Percentiles rank a stretch among this genome's conserved stretches.
Conservation (phyloP, 2,888 invertebrate genomes). For the Sericinus montela region DNA sequence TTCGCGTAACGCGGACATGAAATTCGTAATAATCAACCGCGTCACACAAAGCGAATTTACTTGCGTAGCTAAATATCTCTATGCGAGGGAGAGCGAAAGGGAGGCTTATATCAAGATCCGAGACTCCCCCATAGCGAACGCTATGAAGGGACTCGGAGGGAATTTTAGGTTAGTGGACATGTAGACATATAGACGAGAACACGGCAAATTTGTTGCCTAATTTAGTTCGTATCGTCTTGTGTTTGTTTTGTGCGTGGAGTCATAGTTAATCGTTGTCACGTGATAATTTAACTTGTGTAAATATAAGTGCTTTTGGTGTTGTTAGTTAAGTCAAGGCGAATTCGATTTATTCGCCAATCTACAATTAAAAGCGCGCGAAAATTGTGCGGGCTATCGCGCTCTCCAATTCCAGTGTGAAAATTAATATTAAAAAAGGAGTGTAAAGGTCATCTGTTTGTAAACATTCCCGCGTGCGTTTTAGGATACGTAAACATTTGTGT, state of each 20-base stretch:
- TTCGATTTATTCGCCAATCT: slow-evolving; percentile 5
- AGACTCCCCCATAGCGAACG: slow-evolving; percentile 67
- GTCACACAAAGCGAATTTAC: slow-evolving; percentile 69
- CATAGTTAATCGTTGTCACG: slow-evolving; percentile 71
- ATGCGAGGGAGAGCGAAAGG: slow-evolving; percentile 69
- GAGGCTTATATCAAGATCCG: slow-evolving; percentile 70
- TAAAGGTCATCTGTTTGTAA: slow-evolving; percentile 66
- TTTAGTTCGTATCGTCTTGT: slow-evolving; percentile 78
- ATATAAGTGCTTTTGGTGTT: slow-evolving; percentile 29
- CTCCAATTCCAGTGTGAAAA: slow-evolving; percentile 38
- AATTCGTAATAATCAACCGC: slow-evolving; percentile 73
- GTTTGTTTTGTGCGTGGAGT: slow-evolving; percentile 77
- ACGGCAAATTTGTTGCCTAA: slow-evolving; percentile 79
- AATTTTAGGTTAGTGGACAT: slow-evolving; percentile 80
- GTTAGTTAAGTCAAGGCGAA: slow-evolving; percentile 20
- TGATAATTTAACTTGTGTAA: slow-evolving; percentile 39
- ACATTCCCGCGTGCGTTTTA: slow-evolving; percentile 63
- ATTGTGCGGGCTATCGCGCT: slow-evolving; percentile 13
- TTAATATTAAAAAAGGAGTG: slow-evolving; percentile 15
- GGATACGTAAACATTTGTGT: slow-evolving; percentile 28
- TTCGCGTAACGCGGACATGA: slow-evolving; percentile 44
- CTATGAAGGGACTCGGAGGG: slow-evolving; percentile 68
- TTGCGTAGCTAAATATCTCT: slow-evolving; percentile 62
- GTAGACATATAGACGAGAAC: slow-evolving; percentile 79
- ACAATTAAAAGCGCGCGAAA: slow-evolving; percentile 14